These are phyloP conservation scores for Diorhabda sublineata DNA, from an alignment of 1,140 invertebrate genomes.

Conservation along the genomic window DNA sequence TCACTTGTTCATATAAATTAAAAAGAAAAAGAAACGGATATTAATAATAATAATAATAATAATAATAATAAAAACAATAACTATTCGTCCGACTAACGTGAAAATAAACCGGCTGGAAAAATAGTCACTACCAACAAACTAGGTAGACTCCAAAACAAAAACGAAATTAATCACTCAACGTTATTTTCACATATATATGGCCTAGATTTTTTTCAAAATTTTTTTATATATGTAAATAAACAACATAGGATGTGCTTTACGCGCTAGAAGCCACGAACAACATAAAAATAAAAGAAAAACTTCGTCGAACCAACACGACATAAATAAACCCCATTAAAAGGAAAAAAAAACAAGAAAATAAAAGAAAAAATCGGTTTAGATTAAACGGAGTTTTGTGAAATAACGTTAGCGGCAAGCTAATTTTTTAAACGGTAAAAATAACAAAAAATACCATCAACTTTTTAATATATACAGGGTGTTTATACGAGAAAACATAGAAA, in stretches of 20 bases:
- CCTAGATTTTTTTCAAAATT: slow-evolving; percentile 23
- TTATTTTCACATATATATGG: slow-evolving; percentile 38
- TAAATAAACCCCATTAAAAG: slow-evolving; percentile 18
- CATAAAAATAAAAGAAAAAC: slow-evolving; percentile 32
- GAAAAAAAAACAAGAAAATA: slow-evolving; percentile 24
- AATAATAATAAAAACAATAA: neutral
- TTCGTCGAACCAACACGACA: slow-evolving; percentile 1
- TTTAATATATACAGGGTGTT: too few species aligned
- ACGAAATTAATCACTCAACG: slow-evolving; percentile 43
- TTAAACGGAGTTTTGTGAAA: neutral
- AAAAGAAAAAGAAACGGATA: slow-evolving; percentile 24
- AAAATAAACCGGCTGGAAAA: slow-evolving; percentile 27
- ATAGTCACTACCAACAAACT: slow-evolving; percentile 36
- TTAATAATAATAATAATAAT: slow-evolving; percentile 38
- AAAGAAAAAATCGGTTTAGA: slow-evolving; percentile 11
- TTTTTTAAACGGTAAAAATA: too few species aligned
- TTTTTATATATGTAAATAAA: slow-evolving; percentile 35
- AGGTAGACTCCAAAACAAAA: slow-evolving; percentile 34
- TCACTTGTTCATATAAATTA: slow-evolving; percentile 32
- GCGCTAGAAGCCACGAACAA: slow-evolving; percentile 39
- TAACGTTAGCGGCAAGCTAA: too few species aligned
- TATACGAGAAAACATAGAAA: too few species aligned
- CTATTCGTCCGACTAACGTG: slow-evolving; percentile 13
- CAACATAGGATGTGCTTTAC: slow-evolving; percentile 44
- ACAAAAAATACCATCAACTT: too few species aligned